These are phyloP conservation scores for Morbakka virulenta DNA, from an alignment of 30 jellyfish, hydroid and myxozoan genomes.

Conservation along the genomic window DNA sequence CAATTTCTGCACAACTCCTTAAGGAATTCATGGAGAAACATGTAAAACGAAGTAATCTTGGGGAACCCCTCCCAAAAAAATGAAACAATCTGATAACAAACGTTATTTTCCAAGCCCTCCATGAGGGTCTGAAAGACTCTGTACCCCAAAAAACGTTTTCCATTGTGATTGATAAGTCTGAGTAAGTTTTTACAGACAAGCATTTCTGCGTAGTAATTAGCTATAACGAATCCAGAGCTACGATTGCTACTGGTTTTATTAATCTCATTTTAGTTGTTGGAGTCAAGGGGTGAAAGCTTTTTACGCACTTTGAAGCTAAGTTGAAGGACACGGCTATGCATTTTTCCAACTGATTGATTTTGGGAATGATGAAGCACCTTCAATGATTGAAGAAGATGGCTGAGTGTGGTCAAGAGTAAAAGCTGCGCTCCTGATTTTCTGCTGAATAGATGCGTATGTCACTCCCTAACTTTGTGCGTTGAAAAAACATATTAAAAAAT, in stretches of 20 bases:
- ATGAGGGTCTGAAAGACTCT: constrained; percentile 9
- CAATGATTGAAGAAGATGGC: constrained; percentile 50
- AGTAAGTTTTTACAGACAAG: constrained; percentile 31
- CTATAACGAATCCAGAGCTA: constrained; percentile 12
- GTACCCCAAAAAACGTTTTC: constrained; percentile 28
- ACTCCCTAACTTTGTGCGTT: constrained; percentile 54
- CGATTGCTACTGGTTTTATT: constrained; percentile 12
- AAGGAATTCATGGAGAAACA: background rate
- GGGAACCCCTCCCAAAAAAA: constrained; percentile 5
- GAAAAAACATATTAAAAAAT: constrained; percentile 23
- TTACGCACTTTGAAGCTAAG: background rate
- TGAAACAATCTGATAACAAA: too few relatives aligned
- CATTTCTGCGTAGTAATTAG: constrained; percentile 25
- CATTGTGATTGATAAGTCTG: constrained; percentile 45
- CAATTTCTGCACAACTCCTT: background rate
- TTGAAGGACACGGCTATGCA: constrained; percentile 19
- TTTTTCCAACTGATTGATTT: constrained; percentile 33
- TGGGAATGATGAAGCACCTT: constrained; percentile 56
- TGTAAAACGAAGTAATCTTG: background rate
- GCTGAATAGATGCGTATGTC: constrained; percentile 55
- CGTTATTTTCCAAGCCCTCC: too few relatives aligned
- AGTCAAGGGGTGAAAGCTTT: constrained; percentile 14
- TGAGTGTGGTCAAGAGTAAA: constrained; percentile 46
- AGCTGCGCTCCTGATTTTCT: constrained; percentile 38
- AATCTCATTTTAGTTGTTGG: constrained; percentile 22